Base-by-base conservation (phyloP, 2,888 invertebrate species). In the Neoitamus cyanurus region DNA sequence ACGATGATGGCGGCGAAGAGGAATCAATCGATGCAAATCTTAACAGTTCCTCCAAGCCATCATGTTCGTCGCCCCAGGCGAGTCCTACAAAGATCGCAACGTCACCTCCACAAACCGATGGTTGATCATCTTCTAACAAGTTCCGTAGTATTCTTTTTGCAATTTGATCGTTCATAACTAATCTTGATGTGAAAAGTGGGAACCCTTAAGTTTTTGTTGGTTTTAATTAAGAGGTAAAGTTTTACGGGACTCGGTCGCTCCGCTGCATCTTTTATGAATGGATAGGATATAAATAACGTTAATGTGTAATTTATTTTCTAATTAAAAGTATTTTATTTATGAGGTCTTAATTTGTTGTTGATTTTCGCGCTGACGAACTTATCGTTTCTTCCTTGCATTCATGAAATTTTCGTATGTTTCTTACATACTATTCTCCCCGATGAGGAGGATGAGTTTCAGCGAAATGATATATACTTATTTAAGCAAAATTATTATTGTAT, bases 1-100 rank as follows among this genome's bases (percentile, higher is more conserved):
- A 90, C 30, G 91, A 91, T 58, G 88, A 89, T 34, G 78, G 13
- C 34, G 28, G 46, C 25, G 72, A 83, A 13, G 83, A 83, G 13
- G 83, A 83, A 34, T 31, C 42, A 58, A 36, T 34, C 20, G 83
- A 75, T n/a, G 36, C 80, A 31, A 58, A 48, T 36, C 11, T 80
- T 20, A 80, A 68, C 4, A 80, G 28, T 58, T 15, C 80, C 15
- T 20, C 58, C 1, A 48, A 80, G 6, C 78, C 78, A n/a, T 78
- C 78, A 42, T 58, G 58, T 34, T 80, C 80, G 7, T 58, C 80
- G 3, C 31, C 80, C 9, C 58, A 37, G 42, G 20, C 13, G 5
- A 77, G 77, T 46, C 77, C 77, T 15, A 5, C 28, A 28, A 46
- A 25, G 30, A 30, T 25, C 5, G 15, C 25, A 28, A 77, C 31